phyloP scores from a whole-genome alignment of 2,113 vertebrate species.

The Daboia siamensis region DNA sequence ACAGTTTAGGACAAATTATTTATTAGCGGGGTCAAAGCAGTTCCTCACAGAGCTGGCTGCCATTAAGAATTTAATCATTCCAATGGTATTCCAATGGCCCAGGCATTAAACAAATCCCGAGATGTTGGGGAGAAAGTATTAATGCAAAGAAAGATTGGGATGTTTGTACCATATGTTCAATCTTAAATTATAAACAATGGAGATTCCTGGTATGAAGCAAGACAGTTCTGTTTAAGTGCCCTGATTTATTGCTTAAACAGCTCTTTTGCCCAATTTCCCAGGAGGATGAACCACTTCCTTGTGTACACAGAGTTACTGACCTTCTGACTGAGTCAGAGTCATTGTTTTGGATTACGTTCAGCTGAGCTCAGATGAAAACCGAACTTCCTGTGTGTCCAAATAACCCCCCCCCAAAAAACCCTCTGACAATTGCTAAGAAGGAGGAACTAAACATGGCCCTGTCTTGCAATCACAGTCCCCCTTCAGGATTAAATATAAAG shows the following conservation, averaged over 20 bases:
- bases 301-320: conserved; percentile 30
- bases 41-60: background rate
- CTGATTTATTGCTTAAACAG: conserved; percentile 14
- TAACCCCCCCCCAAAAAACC: conserved; percentile 12
- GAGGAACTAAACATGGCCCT: background rate
- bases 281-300: conserved; percentile 42
- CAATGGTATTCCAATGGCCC: background rate
- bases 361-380: conserved; percentile 5
- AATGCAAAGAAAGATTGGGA: background rate
- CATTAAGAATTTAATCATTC: background rate
- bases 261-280: conserved; percentile 21
- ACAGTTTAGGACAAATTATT: background rate
- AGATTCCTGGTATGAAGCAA: background rate
- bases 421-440: background rate
- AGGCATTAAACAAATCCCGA: background rate
- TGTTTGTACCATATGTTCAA: background rate
- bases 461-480: background rate
- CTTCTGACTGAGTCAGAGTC: conserved; percentile 37
- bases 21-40: background rate
- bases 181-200: background rate
- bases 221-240: background rate
- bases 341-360: conserved; percentile 38
- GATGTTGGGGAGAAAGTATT: background rate
- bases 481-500: fast-evolving
- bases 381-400: conserved; percentile 45